Conservation (phyloP, 2,113 vertebrate genomes). For the Nestor notabilis region DNA sequence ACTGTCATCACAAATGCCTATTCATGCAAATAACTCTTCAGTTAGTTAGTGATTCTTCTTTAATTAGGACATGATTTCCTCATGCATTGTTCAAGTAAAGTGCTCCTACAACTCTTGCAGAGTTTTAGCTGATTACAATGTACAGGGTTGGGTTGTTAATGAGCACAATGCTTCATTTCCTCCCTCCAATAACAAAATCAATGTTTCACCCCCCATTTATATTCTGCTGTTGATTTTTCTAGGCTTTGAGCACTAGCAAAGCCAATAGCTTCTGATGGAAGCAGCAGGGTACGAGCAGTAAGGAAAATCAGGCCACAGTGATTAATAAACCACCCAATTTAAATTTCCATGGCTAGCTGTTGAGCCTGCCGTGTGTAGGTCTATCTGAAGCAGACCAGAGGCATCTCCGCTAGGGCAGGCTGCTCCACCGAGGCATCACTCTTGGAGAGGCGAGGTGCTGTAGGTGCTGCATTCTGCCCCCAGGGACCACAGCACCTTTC, state of each 20-base stretch:
- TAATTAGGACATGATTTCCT: background rate
- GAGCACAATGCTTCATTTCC: background rate
- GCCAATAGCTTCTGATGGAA: background rate
- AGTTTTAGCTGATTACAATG: background rate
- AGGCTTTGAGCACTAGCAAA: background rate
- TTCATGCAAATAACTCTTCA: background rate
- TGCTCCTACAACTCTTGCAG: background rate
- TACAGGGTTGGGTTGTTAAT: background rate
- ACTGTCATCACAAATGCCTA: background rate
- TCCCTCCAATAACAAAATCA: background rate
- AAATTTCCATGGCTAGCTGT: background rate
- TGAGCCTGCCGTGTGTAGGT: fast-evolving
- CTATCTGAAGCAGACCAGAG: background rate
- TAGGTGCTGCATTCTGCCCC: background rate
- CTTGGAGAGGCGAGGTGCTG: fast-evolving
- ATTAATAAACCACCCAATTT: background rate
- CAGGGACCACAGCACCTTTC: background rate
- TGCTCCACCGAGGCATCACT: background rate
- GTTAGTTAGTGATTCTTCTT: background rate
- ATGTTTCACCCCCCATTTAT: background rate
- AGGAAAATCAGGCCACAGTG: conserved; percentile 13
- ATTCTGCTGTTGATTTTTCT: background rate
- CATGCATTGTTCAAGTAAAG: background rate
- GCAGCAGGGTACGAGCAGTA: background rate
- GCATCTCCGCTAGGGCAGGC: background rate